Percentiles rank a stretch among this genome's conserved stretches.
Evolutionary conservation across 2,888 invertebrate species (phyloP).

Genomic region (Heliothis peltigera): DNA sequence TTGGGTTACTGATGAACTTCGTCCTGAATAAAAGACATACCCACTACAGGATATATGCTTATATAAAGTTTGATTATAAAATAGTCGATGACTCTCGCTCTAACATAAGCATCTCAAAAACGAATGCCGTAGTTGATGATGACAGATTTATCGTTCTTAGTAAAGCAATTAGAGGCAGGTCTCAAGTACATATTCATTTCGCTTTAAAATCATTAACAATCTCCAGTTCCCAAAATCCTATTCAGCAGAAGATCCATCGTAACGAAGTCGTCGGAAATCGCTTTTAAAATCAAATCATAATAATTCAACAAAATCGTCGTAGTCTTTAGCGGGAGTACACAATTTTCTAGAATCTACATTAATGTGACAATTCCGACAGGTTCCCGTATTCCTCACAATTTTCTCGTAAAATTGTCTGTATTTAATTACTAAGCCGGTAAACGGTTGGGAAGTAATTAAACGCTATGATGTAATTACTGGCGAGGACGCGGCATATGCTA

Average conservation of each 20-base stretch:
- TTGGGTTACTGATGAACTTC: too few species aligned
- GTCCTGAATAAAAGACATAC: too few species aligned
- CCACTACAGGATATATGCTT: too few species aligned
- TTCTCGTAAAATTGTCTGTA: conserved; percentile 42
- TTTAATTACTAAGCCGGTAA: conserved; percentile 55
- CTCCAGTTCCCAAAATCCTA: neutral
- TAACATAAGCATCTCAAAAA: too few species aligned
- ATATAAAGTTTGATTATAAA: too few species aligned
- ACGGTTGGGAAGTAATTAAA: conserved; percentile 55
- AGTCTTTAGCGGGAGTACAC: conserved; percentile 9
- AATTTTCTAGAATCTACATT: conserved; percentile 28
- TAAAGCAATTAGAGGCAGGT: neutral
- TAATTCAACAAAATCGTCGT: conserved; percentile 10
- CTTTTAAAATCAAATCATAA: conserved; percentile 9
- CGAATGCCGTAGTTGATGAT: too few species aligned
- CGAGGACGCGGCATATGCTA: conserved; percentile 52
- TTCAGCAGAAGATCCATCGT: neutral
- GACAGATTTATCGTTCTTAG: too few species aligned
- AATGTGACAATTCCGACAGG: conserved; percentile 40
- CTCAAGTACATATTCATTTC: neutral
- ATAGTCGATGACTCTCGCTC: too few species aligned
- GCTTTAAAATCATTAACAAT: neutral
- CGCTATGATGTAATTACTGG: conserved; percentile 53
- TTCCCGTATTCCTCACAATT: conserved; percentile 37
- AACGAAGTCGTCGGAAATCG: neutral